Conservation (phyloP, 2,113 vertebrate genomes). For the Neolamprologus sp. region DNA sequence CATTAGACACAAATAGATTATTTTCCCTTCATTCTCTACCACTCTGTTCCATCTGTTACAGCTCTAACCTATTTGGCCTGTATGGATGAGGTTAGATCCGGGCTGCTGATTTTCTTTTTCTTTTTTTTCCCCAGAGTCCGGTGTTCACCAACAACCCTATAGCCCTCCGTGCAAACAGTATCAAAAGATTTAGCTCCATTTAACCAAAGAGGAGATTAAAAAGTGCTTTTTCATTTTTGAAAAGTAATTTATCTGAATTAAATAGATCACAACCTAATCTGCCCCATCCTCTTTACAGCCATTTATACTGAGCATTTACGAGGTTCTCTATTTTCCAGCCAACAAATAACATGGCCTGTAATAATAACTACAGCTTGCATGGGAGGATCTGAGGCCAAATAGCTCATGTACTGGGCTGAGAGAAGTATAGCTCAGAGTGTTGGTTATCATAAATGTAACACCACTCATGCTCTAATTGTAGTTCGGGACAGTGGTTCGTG, state of each 20-base stretch:
- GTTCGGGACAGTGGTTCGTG: background rate
- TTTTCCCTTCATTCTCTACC: background rate
- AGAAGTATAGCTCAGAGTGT: background rate
- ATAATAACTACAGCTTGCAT: background rate
- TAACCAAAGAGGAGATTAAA: conserved; percentile 44
- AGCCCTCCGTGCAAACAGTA: background rate
- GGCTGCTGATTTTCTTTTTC: background rate
- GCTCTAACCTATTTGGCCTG: background rate
- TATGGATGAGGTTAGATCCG: background rate
- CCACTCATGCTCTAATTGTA: background rate
- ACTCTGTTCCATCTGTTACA: background rate
- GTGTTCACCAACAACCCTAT: background rate
- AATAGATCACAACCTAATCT: conserved; percentile 48
- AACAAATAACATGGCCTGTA: background rate
- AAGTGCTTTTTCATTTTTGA: conserved; percentile 27
- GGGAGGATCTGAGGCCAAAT: background rate
- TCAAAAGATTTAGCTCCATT: conserved; percentile 42
- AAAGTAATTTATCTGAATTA: conserved; percentile 51
- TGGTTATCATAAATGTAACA: background rate
- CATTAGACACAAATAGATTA: conserved; percentile 5
- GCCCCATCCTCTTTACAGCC: conserved; percentile 17
- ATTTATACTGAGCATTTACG: background rate
- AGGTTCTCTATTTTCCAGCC: background rate
- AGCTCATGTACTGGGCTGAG: background rate
- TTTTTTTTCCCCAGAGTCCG: background rate